These are phyloP conservation scores for Sebastes melanostomus DNA, from an alignment of 2,797 vertebrate species.

Conservation along the genomic window DNA sequence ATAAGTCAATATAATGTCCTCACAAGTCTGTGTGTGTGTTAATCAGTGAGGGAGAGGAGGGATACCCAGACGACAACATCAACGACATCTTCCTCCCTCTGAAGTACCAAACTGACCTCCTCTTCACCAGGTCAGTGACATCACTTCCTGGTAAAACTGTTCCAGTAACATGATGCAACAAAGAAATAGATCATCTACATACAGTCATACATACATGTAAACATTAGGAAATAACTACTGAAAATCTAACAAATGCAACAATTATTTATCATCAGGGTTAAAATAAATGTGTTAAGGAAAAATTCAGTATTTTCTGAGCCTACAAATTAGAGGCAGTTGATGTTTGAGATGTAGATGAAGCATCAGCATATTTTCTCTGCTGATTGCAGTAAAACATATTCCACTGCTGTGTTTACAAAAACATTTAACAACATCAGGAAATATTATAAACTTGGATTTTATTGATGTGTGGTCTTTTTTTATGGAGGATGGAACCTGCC, in stretches of 20 bases:
- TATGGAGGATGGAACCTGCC: too few species aligned
- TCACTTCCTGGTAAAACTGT: too few species aligned
- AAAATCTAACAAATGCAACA: too few species aligned
- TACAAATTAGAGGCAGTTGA: too few species aligned
- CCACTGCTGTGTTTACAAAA: background rate
- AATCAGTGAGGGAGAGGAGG: slow-evolving; percentile 89
- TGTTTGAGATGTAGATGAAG: too few species aligned
- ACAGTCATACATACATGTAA: too few species aligned
- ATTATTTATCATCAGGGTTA: too few species aligned
- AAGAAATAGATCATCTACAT: accelerated
- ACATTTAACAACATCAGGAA: background rate
- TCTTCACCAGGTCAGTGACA: slow-evolving; percentile 90
- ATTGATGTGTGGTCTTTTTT: background rate
- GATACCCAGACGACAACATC: slow-evolving; percentile 85
- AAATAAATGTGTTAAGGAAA: accelerated
- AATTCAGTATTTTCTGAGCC: accelerated
- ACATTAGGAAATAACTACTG: too few species aligned
- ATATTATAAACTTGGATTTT: too few species aligned
- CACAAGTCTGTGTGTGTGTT: background rate
- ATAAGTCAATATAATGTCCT: background rate
- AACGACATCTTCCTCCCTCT: slow-evolving; percentile 85
- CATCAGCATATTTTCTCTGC: too few species aligned
- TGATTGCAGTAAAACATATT: too few species aligned
- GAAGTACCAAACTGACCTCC: slow-evolving; percentile 89
- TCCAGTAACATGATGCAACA: too few species aligned